Evolutionary conservation across 2,888 invertebrate genomes (phyloP), one percentile per base, ranked within the genome.

Genomic region (Drosophila engyochracea): DNA sequence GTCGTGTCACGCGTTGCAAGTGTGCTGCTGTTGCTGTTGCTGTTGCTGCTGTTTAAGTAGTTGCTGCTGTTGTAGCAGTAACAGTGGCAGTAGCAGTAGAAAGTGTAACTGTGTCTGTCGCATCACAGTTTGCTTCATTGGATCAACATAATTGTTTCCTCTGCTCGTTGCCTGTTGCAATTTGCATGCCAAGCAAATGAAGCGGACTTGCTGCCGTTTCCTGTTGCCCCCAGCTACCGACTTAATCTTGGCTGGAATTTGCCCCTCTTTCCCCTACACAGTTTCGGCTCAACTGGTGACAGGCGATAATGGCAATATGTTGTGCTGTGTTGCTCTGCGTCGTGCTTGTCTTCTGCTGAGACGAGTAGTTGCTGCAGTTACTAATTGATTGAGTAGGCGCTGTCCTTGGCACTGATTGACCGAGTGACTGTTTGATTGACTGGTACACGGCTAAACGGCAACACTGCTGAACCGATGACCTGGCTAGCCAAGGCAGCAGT

Each of bases 61-160:
- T 22, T 22, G 12, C 6, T 44, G 44, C 14, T 22, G 31, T n/a
- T n/a, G 41, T 14, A 47, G 37, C 22, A 39, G 37, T 44, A 16
- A 41, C 22, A 25, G 44, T 14, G 4, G 28, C 25, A 39, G 9
- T 35, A n/a, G 51, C 28, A n/a, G 35, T 28, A 39, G 55, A 47
- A 28, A 55, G 52, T 44, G 71, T 63, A 72, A 58, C 77, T 70
- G 74, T 74, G 74, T 69, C 74, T 70, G 75, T 71, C 76, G 79
- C 64, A 73, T 82, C 74, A 68, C 76, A 68, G 88, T 76, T 83
- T 85, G 83, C 88, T 81, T 76, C 88, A 88, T 85, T 87, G 85
- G 79, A 83, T 85, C 77, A 70, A 81, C 83, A 88, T 86, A 85
- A 88, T 85, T 88, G 88, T 82, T 85, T 85, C 85, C 85, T 87